Percentiles rank a stretch among this genome's conserved stretches.
phyloP scores from a whole-genome alignment of 2,888 invertebrate species.

The Shargacucullia verbasci region DNA sequence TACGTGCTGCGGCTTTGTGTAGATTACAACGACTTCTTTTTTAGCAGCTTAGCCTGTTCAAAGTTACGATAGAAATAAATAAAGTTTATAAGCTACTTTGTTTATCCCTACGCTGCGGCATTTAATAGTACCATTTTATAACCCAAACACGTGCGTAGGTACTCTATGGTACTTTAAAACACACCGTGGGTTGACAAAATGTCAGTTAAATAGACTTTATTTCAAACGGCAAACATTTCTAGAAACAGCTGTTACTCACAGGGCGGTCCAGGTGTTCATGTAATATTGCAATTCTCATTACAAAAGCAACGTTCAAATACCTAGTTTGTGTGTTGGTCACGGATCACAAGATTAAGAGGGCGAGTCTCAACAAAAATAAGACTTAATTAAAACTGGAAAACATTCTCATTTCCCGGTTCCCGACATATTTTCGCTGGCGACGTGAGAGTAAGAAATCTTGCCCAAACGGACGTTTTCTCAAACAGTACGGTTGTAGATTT shows the following conservation, averaged over 20 bases:
- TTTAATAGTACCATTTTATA: conserved; percentile 37
- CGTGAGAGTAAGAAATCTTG: conserved; percentile 64
- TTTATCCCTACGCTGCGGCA: conserved; percentile 5
- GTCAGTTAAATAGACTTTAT: conserved; percentile 38
- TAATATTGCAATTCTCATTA: conserved; percentile 7
- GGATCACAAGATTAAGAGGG: conserved; percentile 66
- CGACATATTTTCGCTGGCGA: conserved; percentile 60
- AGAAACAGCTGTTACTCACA: conserved; percentile 45
- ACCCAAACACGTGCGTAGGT: conserved; percentile 20
- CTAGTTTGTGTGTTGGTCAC: conserved; percentile 73
- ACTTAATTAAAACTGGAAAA: conserved; percentile 75
- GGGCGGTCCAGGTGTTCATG: conserved; percentile 39
- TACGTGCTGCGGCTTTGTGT: conserved; percentile 45
- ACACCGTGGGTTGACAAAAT: conserved; percentile 34
- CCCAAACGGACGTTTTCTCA: conserved; percentile 59
- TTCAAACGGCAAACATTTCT: conserved; percentile 43
- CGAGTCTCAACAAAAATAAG: conserved; percentile 69
- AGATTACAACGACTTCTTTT: conserved; percentile 25
- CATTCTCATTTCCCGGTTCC: conserved; percentile 60
- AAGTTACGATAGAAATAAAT: conserved; percentile 48
- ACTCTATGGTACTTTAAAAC: conserved; percentile 45
- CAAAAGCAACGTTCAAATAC: conserved; percentile 43
- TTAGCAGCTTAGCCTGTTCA: conserved; percentile 49
- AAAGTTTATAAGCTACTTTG: conserved; percentile 24
- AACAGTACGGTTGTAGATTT: conserved; percentile 68